Evolutionary conservation across 2,888 invertebrate species (phyloP).

Genomic region (Thera obeliscata): DNA sequence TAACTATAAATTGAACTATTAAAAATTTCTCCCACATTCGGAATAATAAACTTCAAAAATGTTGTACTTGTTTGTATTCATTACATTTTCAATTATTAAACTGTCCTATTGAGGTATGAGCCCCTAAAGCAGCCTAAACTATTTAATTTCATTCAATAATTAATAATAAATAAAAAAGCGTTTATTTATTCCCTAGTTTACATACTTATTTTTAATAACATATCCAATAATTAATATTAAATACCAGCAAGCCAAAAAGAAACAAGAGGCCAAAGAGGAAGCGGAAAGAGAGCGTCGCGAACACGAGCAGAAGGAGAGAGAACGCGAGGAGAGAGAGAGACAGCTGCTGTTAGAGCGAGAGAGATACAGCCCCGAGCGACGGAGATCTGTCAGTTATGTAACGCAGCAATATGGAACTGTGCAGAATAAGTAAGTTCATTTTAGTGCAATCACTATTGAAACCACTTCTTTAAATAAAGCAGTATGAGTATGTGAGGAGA

Average conservation of each 20-base stretch:
- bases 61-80: too few species aligned
- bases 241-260: slow-evolving; percentile 77
- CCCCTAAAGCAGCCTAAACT: too few species aligned
- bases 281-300: slow-evolving; percentile 69
- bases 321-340: slow-evolving; percentile 64
- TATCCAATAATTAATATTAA: background rate
- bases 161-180: slow-evolving; percentile 34
- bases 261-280: slow-evolving; percentile 75
- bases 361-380: slow-evolving; percentile 55
- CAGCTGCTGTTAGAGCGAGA: slow-evolving; percentile 53
- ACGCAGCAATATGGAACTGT: slow-evolving; percentile 38
- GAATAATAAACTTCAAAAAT: too few species aligned
- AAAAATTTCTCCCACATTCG: too few species aligned
- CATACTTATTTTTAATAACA: too few species aligned
- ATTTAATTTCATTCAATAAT: too few species aligned
- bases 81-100: too few species aligned
- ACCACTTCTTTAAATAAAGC: too few species aligned
- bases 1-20: too few species aligned
- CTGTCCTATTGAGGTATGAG: too few species aligned
- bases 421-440: slow-evolving; percentile 49
- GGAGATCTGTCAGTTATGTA: slow-evolving; percentile 52
- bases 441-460: background rate
- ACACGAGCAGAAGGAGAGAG: slow-evolving; percentile 65
- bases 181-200: too few species aligned
- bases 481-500: too few species aligned